These are phyloP conservation scores for Nasonia giraulti DNA, from an alignment of 1,140 invertebrate genomes.

Conservation along the genomic window DNA sequence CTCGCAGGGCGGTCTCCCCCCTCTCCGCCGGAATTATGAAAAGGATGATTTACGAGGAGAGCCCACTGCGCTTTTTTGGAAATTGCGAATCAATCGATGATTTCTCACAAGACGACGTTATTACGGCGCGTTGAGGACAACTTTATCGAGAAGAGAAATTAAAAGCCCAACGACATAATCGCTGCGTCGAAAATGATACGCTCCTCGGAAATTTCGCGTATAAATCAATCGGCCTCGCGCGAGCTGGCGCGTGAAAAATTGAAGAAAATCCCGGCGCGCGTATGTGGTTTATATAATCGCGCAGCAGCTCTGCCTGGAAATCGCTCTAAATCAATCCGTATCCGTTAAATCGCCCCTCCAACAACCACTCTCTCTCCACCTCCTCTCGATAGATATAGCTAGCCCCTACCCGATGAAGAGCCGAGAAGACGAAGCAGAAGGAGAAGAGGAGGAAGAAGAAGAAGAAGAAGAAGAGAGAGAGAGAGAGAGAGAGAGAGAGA, in stretches of 20 bases:
- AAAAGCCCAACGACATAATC: slow-evolving; percentile 16
- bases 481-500: slow-evolving; percentile 1
- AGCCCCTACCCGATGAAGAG: neutral
- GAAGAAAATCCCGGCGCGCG: slow-evolving; percentile 33
- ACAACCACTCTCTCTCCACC: slow-evolving; percentile 17
- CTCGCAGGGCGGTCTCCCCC: neutral
- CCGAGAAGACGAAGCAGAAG: neutral
- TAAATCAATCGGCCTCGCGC: neutral
- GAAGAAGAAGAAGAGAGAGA: neutral
- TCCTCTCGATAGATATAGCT: slow-evolving; percentile 32
- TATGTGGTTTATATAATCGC: slow-evolving; percentile 37
- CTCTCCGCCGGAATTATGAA: neutral
- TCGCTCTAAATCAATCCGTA: slow-evolving; percentile 69
- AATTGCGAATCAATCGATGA: neutral
- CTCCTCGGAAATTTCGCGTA: slow-evolving; percentile 4
- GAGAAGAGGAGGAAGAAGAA: neutral
- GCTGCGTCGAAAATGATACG: neutral
- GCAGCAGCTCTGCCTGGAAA: slow-evolving; percentile 45
- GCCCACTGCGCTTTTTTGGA: neutral
- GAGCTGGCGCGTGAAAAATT: slow-evolving; percentile 7
- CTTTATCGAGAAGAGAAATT: neutral
- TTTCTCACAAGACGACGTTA: neutral
- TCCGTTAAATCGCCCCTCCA: slow-evolving; percentile 59
- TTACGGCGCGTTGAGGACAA: neutral
- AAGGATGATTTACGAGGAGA: slow-evolving; percentile 31